Conservation (phyloP, 2,113 vertebrate genomes). For the Sylvilagus bachmani region DNA sequence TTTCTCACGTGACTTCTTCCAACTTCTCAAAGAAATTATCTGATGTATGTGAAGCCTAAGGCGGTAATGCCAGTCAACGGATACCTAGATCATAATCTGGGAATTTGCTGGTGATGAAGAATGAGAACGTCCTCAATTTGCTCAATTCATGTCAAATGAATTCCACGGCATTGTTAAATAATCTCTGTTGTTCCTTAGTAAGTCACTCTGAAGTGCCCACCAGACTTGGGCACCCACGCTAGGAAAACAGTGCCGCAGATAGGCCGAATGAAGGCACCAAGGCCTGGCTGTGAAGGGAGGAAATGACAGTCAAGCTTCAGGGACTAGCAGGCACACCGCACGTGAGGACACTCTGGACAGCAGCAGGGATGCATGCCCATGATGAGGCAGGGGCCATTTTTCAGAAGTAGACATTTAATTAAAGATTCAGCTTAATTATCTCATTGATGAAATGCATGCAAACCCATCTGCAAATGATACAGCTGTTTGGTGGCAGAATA, state of each 20-base stretch:
- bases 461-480: conserved; percentile 57
- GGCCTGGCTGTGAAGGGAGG: conserved; percentile 39
- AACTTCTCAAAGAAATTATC: conserved; percentile 62
- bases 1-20: conserved; percentile 62
- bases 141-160: conserved; percentile 70
- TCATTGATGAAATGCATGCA: conserved; percentile 79
- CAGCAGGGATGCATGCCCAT: background rate
- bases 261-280: conserved; percentile 68
- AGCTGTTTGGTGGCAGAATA: conserved; percentile 65
- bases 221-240: conserved; percentile 58
- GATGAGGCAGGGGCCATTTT: conserved; percentile 62
- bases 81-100: conserved; percentile 76
- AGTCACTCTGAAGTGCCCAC: conserved; percentile 39
- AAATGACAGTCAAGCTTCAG: conserved; percentile 65
- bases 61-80: conserved; percentile 75
- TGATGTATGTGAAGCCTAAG: conserved; percentile 74
- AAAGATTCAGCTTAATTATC: conserved; percentile 79
- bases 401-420: conserved; percentile 81
- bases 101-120: conserved; percentile 81
- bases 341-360: conserved; percentile 1
- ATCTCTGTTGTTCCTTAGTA: conserved; percentile 70
- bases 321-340: conserved; percentile 31
- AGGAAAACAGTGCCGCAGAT: conserved; percentile 63
- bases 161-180: conserved; percentile 77
- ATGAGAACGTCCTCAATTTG: conserved; percentile 69